These are phyloP conservation scores for Bombus confusus DNA, from an alignment of 1,140 invertebrate genomes.

Conservation along the genomic window DNA sequence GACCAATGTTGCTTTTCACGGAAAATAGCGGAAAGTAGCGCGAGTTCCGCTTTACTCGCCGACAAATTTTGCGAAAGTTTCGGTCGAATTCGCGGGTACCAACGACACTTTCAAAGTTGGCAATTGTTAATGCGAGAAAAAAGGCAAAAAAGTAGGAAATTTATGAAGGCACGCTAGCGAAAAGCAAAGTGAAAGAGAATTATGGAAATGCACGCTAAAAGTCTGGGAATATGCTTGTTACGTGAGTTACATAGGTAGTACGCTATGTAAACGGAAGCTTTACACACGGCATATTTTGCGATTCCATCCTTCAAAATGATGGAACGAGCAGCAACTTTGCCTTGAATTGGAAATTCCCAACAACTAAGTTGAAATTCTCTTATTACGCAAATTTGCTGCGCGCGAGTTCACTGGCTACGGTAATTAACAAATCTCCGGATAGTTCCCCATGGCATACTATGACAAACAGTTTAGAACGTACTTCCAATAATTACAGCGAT, in stretches of 20 bases:
- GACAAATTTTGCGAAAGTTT: too few relatives aligned
- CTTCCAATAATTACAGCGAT: conserved; percentile 4
- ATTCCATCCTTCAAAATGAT: background rate
- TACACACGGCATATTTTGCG: too few relatives aligned
- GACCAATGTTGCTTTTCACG: background rate
- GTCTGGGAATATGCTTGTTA: too few relatives aligned
- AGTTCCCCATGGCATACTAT: background rate
- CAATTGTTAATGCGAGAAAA: background rate
- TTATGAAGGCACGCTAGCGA: too few relatives aligned
- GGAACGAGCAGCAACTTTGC: background rate
- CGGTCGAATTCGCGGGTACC: background rate
- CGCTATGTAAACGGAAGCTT: too few relatives aligned
- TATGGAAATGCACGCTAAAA: background rate
- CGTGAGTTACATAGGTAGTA: too few relatives aligned
- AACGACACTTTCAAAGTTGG: too few relatives aligned
- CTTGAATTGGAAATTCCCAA: background rate
- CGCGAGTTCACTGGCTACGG: background rate
- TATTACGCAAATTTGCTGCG: background rate
- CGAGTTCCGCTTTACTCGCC: too few relatives aligned
- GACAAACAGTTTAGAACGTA: background rate
- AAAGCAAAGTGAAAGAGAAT: background rate
- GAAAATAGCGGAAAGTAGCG: background rate
- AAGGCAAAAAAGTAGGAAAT: too few relatives aligned
- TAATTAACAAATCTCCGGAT: conserved; percentile 24
- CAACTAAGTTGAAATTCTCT: conserved; percentile 1